phyloP scores from a whole-genome alignment of 1,140 invertebrate genomes.

The Achroia grisella region DNA sequence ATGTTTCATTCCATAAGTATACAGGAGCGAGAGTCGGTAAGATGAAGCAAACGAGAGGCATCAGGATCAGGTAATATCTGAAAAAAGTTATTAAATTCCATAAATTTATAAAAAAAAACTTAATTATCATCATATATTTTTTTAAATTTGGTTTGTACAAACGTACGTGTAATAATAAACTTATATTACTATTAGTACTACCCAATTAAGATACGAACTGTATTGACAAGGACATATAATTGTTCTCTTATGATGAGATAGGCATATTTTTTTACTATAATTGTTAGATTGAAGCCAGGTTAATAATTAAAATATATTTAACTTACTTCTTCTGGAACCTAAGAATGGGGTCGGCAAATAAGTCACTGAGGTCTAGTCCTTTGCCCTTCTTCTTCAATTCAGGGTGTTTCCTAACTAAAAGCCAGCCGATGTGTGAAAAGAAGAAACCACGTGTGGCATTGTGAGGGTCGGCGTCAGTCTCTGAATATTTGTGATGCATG shows the following conservation, averaged over 20 bases:
- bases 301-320: constrained; percentile 8
- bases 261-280: no score
- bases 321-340: constrained; percentile 90
- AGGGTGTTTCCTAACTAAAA: constrained; percentile 92
- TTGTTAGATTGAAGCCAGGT: no score
- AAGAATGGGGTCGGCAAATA: constrained; percentile 89
- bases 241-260: no score
- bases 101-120: no score
- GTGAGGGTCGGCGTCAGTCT: constrained; percentile 97
- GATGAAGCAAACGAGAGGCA: constrained; percentile 89
- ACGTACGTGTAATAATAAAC: no score
- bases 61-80: constrained; percentile 88
- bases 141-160: no score
- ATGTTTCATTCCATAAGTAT: constrained; percentile 88
- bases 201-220: no score
- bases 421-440: constrained; percentile 97
- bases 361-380: constrained; percentile 89
- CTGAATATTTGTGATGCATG: constrained; percentile 97
- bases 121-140: no score
- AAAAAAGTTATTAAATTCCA: no score
- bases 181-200: no score
- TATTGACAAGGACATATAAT: no score
- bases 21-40: constrained; percentile 90
- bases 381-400: constrained; percentile 91
- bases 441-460: constrained; percentile 97